Conservation (phyloP, 2,797 vertebrate genomes). For the Luscinia megarhynchos region DNA sequence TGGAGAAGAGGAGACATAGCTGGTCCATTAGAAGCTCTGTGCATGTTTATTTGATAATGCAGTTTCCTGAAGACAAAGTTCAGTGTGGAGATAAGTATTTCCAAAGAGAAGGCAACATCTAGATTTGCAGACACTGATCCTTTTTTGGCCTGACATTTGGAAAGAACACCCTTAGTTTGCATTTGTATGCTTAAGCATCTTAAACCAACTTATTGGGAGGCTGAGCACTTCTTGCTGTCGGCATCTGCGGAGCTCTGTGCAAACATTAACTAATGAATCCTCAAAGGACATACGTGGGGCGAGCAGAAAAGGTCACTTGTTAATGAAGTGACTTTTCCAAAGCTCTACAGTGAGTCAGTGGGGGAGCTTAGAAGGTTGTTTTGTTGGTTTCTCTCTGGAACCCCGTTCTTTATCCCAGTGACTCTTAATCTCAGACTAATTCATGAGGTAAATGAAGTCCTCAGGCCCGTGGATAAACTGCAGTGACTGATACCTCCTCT, state of each 20-base stretch:
- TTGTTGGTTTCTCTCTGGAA: neutral
- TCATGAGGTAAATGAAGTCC: neutral
- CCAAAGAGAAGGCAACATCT: neutral
- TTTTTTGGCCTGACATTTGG: constrained; percentile 49
- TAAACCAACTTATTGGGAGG: constrained; percentile 55
- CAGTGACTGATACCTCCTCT: neutral
- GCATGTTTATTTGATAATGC: neutral
- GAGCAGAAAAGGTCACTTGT: constrained; percentile 34
- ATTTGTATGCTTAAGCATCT: constrained; percentile 55
- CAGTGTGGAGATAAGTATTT: neutral
- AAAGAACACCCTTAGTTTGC: constrained; percentile 50
- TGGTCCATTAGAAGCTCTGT: neutral
- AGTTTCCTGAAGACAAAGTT: neutral
- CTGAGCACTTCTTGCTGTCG: constrained; percentile 37
- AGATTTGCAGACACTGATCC: constrained; percentile 21
- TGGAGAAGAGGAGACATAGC: neutral
- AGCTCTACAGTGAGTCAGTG: constrained; percentile 1
- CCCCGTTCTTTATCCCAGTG: neutral
- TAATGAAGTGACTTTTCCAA: constrained; percentile 62
- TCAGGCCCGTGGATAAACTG: neutral
- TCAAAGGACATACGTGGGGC: constrained; percentile 1
- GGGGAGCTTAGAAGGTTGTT: neutral
- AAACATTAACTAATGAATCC: constrained; percentile 65
- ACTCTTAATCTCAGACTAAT: neutral
- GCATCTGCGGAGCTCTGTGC: neutral